These are phyloP conservation scores for Brachystomella parvula DNA, from an alignment of 1,140 invertebrate species.

Conservation along the genomic window DNA sequence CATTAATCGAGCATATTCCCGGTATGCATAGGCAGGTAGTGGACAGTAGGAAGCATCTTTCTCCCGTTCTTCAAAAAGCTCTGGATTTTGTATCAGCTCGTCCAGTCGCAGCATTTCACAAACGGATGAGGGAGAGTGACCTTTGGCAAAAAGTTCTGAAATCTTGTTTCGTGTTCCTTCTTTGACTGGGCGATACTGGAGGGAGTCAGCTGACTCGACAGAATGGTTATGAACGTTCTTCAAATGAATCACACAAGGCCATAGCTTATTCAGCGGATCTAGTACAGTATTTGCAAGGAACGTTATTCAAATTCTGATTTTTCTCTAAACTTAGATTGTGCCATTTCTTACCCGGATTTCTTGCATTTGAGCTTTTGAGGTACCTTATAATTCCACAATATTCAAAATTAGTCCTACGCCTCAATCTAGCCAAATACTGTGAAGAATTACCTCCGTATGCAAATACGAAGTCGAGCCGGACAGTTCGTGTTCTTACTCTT, in stretches of 20 bases:
- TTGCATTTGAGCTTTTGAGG: not conserved
- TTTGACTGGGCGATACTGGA: not conserved
- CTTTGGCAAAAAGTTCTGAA: not conserved
- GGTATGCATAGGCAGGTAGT: not conserved
- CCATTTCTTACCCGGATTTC: not conserved
- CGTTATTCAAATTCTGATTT: not conserved
- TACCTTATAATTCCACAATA: not conserved
- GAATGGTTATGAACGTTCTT: not conserved
- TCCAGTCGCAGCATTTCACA: not conserved
- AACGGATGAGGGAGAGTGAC: not conserved
- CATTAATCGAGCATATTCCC: not conserved
- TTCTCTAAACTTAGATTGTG: not conserved
- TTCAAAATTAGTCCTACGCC: no score
- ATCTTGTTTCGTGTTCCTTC: not conserved
- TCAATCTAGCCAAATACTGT: not conserved
- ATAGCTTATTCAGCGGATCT: not conserved
- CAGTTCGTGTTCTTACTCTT: not conserved
- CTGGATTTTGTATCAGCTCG: not conserved
- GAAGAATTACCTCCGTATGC: not conserved
- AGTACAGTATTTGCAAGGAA: not conserved
- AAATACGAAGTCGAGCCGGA: not conserved
- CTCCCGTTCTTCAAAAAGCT: not conserved
- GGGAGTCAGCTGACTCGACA: slow-evolving; percentile 5
- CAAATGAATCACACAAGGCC: not conserved
- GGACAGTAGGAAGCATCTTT: slow-evolving; percentile 4